phyloP scores from a whole-genome alignment of 2,113 vertebrate genomes.

The Lates calcarifer region DNA sequence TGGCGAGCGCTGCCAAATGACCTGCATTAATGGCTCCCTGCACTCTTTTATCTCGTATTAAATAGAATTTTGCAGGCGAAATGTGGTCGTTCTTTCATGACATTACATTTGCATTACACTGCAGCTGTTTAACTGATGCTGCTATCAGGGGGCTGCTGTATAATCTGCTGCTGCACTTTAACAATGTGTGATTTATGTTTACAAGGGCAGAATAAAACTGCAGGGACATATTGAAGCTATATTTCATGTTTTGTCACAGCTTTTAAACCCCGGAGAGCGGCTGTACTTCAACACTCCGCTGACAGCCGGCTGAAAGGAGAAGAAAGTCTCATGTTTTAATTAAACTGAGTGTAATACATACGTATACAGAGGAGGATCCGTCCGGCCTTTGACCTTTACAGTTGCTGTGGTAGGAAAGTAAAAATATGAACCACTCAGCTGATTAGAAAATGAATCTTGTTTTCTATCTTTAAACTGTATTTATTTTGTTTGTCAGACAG shows the following conservation, averaged over 20 bases:
- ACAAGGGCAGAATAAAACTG: conserved; percentile 30
- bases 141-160: conserved; percentile 10
- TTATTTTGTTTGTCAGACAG: no score
- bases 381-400: no score
- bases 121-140: conserved; percentile 36
- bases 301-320: not conserved
- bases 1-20: conserved; percentile 22
- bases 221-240: conserved; percentile 37
- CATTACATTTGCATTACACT: conserved; percentile 48
- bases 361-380: not conserved
- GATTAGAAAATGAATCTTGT: no score
- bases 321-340: conserved; percentile 4
- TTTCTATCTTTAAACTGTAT: no score
- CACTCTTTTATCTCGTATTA: conserved; percentile 43
- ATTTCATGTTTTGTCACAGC: conserved; percentile 47
- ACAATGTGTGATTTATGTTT: conserved; percentile 61
- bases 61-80: conserved; percentile 35
- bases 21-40: conserved; percentile 20
- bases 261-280: conserved; percentile 13
- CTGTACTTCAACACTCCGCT: not conserved
- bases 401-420: no score
- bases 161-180: conserved; percentile 26
- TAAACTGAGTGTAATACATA: not conserved
- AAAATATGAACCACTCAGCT: no score
- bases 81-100: conserved; percentile 33